Percentiles rank a stretch among this genome's conserved stretches.
phyloP scores from a whole-genome alignment of 2,113 vertebrate species.

The Willisornis vidua region DNA sequence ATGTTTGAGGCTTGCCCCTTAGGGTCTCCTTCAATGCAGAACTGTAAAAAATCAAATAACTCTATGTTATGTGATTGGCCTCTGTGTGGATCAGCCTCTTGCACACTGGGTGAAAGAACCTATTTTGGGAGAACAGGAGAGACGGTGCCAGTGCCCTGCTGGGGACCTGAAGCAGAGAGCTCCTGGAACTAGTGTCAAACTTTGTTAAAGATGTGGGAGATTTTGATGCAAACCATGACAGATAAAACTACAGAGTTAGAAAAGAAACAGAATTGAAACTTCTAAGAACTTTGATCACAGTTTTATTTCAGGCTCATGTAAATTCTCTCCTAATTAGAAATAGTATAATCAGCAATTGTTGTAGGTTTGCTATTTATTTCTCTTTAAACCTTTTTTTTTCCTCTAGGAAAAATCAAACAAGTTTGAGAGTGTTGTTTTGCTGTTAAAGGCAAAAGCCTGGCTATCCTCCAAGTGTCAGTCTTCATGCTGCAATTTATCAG shows the following conservation, averaged over 20 bases:
- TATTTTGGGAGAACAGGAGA: no score
- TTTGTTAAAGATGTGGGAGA: background rate
- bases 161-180: background rate
- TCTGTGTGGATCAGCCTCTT: fast-evolving
- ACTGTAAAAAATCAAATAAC: background rate
- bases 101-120: background rate
- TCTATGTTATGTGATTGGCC: background rate
- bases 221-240: background rate
- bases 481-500: conserved; percentile 33
- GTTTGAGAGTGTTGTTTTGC: background rate
- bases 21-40: background rate
- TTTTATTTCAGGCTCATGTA: background rate
- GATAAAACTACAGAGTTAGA: background rate
- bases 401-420: background rate
- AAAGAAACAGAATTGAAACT: background rate
- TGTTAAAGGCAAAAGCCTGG: background rate
- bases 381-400: background rate
- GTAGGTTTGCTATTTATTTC: background rate
- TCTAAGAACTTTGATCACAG: background rate
- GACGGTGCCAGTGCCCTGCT: no score
- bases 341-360: background rate
- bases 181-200: background rate
- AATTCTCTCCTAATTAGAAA: background rate
- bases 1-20: background rate
- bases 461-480: conserved; percentile 19